A percentile compares a stretch with the other conserved stretches of the same genome.
phyloP scores from a whole-genome alignment of 2,888 invertebrate species.

The Sericinus montela region DNA sequence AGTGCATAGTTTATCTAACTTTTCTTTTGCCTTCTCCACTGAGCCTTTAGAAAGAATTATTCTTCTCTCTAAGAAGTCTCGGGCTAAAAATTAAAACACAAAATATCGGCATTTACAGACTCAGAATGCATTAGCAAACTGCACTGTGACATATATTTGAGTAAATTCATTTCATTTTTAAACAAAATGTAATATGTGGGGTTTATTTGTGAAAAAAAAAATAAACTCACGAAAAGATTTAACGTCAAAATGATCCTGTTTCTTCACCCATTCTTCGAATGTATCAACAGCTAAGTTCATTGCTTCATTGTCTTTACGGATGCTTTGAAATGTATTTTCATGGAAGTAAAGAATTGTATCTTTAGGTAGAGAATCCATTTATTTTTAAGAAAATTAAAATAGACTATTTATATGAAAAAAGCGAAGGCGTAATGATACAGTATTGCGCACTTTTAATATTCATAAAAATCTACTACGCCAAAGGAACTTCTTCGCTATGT shows the following conservation, averaged over 20 bases:
- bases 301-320: conserved; percentile 32
- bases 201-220: neutral
- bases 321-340: conserved; percentile 27
- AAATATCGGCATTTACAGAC: too few relatives aligned
- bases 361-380: conserved; percentile 31
- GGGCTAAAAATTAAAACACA: conserved; percentile 25
- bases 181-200: neutral
- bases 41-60: conserved; percentile 40
- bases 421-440: too few relatives aligned
- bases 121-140: neutral
- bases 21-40: conserved; percentile 35
- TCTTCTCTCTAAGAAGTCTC: conserved; percentile 34
- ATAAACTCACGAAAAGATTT: conserved; percentile 39
- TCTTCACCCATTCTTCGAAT: conserved; percentile 39
- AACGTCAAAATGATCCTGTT: conserved; percentile 41
- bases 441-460: too few relatives aligned
- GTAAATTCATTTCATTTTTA: neutral
- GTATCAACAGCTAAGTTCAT: conserved; percentile 34
- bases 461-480: too few relatives aligned
- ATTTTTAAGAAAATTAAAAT: too few relatives aligned
- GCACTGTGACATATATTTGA: neutral
- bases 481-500: too few relatives aligned
- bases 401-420: too few relatives aligned
- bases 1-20: conserved; percentile 39
- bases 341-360: conserved; percentile 26